Evolutionary conservation across 2,888 invertebrate genomes (phyloP).

Genomic region (Ormyrus nitidulus): DNA sequence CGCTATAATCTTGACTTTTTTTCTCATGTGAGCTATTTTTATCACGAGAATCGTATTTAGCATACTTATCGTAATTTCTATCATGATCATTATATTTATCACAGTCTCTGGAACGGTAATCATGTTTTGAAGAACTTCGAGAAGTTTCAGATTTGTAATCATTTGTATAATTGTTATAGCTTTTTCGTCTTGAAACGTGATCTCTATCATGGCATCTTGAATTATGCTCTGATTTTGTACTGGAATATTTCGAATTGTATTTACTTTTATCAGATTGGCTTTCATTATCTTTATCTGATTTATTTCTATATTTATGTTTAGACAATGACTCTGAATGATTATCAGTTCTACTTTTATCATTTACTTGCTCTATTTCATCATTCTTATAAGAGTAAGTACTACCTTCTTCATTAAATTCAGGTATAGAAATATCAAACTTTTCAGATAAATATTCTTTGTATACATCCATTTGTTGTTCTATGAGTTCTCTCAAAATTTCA

Average conservation of each 20-base stretch:
- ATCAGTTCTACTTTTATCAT: slow-evolving; percentile 3
- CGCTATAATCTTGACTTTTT: background rate
- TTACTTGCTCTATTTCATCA: background rate
- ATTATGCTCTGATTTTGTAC: background rate
- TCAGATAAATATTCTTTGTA: slow-evolving; percentile 65
- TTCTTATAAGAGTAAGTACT: background rate
- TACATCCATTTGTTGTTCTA: slow-evolving; percentile 73
- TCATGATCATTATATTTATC: slow-evolving; percentile 26
- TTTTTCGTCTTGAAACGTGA: background rate
- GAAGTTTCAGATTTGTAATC: background rate
- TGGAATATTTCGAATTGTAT: background rate
- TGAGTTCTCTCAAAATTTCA: slow-evolving; percentile 72
- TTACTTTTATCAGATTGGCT: background rate
- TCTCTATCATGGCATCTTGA: background rate
- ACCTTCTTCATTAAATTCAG: slow-evolving; percentile 4
- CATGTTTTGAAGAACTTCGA: slow-evolving; percentile 8
- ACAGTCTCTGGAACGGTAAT: background rate
- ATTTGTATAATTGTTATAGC: slow-evolving; percentile 20
- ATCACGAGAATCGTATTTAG: slow-evolving; percentile 6
- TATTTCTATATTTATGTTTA: background rate
- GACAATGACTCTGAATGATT: background rate
- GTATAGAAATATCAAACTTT: slow-evolving; percentile 28
- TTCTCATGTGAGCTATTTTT: background rate
- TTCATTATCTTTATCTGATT: background rate
- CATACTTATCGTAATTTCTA: background rate